Percentiles rank a stretch among this genome's conserved stretches.
phyloP scores from a whole-genome alignment of 2,113 vertebrate genomes.

The Cisticola juncidis region DNA sequence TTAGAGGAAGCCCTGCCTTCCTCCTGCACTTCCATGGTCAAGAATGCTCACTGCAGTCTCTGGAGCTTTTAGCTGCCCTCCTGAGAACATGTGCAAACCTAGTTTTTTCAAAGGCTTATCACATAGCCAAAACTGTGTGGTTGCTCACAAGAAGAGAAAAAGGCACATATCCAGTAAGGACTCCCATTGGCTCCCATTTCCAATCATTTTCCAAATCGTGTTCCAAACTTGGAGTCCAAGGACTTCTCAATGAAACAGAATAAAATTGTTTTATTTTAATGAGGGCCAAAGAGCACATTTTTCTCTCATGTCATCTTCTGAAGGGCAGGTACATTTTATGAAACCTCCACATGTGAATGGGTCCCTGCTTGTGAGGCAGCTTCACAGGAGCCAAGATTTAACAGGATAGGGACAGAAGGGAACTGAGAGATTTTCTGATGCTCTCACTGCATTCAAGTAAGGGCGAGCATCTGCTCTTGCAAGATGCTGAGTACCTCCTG shows the following conservation, averaged over 20 bases:
- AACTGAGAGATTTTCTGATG: neutral
- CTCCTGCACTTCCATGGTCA: neutral
- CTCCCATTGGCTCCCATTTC: conserved; percentile 22
- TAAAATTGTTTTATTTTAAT: conserved; percentile 35
- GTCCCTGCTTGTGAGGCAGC: neutral
- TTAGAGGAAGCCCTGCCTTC: neutral
- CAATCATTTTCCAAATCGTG: conserved; percentile 31
- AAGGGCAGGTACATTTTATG: conserved; percentile 11
- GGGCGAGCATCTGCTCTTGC: neutral
- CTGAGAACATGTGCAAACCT: conserved; percentile 28
- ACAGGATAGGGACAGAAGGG: neutral
- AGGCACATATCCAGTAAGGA: conserved; percentile 43
- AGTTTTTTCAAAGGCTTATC: conserved; percentile 23
- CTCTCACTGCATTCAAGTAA: neutral
- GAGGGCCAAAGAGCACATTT: conserved; percentile 31
- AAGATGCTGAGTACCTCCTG: conserved; percentile 23
- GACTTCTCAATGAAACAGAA: conserved; percentile 47
- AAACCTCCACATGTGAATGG: neutral
- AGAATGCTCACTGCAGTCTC: neutral
- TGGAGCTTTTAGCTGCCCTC: conserved; percentile 8
- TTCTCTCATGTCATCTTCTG: conserved; percentile 11
- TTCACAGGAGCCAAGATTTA: neutral
- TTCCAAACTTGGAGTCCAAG: conserved; percentile 38
- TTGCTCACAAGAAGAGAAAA: conserved; percentile 43
- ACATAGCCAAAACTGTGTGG: conserved; percentile 35